Conservation (phyloP, 2,113 vertebrate species). For the Dasyurus viverrinus region DNA sequence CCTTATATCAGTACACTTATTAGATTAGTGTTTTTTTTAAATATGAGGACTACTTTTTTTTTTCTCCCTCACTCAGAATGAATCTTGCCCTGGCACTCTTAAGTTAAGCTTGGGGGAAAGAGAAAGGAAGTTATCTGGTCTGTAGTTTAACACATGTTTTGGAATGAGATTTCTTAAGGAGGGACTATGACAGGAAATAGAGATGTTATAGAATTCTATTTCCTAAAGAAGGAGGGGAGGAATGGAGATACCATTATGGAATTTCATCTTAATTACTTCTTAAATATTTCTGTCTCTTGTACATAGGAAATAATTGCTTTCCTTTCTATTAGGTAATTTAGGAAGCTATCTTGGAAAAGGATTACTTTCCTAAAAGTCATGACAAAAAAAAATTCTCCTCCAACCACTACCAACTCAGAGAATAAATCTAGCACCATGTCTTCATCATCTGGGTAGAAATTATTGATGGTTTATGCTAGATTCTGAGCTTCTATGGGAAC, state of each 20-base stretch:
- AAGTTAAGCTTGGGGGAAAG: neutral
- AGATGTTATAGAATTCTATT: neutral
- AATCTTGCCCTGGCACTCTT: neutral
- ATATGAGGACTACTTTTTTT: neutral
- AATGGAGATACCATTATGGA: neutral
- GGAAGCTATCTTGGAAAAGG: neutral
- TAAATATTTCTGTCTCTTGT: neutral
- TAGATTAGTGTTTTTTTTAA: constrained; percentile 27
- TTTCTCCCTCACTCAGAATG: constrained; percentile 14
- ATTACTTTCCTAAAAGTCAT: neutral
- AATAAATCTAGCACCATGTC: neutral
- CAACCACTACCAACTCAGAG: neutral
- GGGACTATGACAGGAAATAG: neutral
- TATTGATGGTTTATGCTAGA: neutral
- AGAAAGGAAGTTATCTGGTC: neutral
- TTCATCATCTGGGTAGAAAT: neutral
- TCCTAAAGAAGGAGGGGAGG: neutral
- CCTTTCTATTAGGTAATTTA: neutral
- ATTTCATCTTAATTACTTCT: neutral
- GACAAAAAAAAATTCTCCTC: neutral
- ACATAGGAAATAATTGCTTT: constrained; percentile 26
- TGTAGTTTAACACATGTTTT: neutral
- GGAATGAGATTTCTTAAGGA: constrained; percentile 17
- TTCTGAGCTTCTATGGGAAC: constrained; percentile 3
- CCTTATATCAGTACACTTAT: constrained; percentile 6